These are phyloP conservation scores for Eudyptes chrysolophus DNA, from an alignment of 2,113 vertebrate genomes.

Conservation along the genomic window DNA sequence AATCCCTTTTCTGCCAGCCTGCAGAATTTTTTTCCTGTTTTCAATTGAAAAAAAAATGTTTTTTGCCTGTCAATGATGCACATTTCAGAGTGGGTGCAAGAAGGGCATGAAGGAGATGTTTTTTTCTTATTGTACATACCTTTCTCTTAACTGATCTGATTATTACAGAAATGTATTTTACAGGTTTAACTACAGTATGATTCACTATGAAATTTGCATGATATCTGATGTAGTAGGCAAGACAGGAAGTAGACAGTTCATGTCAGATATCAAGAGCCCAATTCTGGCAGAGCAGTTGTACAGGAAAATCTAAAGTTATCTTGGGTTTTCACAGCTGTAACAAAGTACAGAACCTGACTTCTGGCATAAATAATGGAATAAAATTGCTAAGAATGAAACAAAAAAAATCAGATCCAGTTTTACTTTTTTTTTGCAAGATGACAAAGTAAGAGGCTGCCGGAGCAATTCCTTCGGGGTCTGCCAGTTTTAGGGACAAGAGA, in stretches of 20 bases:
- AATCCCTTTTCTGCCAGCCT: background rate
- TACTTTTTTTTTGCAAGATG: rapidly evolving
- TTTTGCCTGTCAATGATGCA: background rate
- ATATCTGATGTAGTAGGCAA: background rate
- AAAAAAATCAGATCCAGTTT: background rate
- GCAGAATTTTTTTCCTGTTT: background rate
- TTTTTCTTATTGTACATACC: background rate
- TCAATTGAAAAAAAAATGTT: background rate
- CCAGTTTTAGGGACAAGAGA: background rate
- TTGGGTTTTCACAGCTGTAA: background rate
- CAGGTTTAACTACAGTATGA: background rate
- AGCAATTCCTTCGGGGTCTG: background rate
- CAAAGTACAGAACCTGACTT: background rate
- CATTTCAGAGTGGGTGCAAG: background rate
- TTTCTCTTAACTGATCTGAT: background rate
- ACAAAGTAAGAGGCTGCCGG: background rate
- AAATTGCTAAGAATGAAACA: background rate
- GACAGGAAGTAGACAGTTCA: background rate
- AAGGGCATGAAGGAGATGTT: background rate
- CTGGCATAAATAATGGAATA: background rate
- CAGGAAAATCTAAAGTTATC: background rate
- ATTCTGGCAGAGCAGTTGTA: background rate
- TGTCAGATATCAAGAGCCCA: background rate
- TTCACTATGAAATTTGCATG: background rate
- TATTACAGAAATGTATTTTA: background rate